Percentiles rank a stretch among this genome's conserved stretches.
Conservation (phyloP, 92 coral and sea anemone genomes). For the Epizoanthus illoricatus region DNA sequence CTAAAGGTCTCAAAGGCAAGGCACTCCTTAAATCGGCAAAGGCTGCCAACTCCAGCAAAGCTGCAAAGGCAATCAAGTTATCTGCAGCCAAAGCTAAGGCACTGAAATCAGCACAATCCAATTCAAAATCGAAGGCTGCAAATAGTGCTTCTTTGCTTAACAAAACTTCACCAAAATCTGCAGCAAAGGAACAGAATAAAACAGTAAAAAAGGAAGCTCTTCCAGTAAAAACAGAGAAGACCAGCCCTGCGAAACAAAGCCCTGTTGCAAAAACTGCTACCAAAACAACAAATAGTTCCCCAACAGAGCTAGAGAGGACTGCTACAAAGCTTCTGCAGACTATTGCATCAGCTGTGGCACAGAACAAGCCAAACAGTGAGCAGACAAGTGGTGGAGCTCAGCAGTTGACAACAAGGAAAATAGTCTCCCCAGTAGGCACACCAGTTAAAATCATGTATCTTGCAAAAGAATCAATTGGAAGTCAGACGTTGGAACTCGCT, state of each 20-base stretch:
- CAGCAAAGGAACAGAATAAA: constrained; percentile 34
- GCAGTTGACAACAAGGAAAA: not conserved
- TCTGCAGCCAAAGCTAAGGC: constrained; percentile 21
- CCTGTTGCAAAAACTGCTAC: not conserved
- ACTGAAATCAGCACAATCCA: constrained; percentile 31
- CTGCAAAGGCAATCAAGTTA: not conserved
- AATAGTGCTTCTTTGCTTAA: constrained; percentile 23
- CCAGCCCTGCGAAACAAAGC: constrained; percentile 9
- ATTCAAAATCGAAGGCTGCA: constrained; percentile 29
- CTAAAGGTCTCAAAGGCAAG: constrained; percentile 35
- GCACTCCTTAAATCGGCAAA: constrained; percentile 28
- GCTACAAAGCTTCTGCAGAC: constrained; percentile 36
- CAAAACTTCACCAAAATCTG: not conserved
- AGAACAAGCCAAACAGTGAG: constrained; percentile 16
- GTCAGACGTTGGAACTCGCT: constrained; percentile 6
- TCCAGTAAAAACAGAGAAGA: not conserved
- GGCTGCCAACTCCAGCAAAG: constrained; percentile 18
- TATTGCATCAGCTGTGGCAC: constrained; percentile 34
- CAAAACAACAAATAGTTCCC: not conserved
- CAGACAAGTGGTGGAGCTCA: constrained; percentile 6
- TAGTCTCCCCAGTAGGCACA: constrained; percentile 20
- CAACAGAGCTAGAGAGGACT: constrained; percentile 28
- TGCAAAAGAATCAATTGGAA: constrained; percentile 27
- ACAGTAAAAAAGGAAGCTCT: constrained; percentile 20
- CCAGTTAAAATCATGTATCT: constrained; percentile 41